Percentiles rank a stretch among this genome's conserved stretches.
Conservation (phyloP, 1,140 invertebrate genomes). For the Oryctes rhinoceros region DNA sequence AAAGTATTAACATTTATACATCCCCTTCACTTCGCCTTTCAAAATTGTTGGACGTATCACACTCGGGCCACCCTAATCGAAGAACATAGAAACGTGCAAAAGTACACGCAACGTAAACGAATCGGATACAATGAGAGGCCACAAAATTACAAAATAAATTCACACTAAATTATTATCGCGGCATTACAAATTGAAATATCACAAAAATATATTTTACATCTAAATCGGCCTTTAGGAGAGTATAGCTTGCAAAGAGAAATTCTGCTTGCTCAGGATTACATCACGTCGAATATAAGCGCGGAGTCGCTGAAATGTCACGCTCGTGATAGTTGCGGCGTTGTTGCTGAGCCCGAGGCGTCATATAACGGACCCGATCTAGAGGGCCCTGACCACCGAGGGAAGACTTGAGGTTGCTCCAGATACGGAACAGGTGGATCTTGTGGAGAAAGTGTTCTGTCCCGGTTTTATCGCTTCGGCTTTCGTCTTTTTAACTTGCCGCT, state of each 20-base stretch:
- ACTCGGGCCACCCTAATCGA: neutral
- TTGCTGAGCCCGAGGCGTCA: conserved; percentile 34
- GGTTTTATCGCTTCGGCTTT: conserved; percentile 17
- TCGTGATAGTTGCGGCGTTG: conserved; percentile 45
- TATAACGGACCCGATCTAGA: conserved; percentile 43
- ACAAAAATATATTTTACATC: conserved; percentile 41
- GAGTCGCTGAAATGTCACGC: conserved; percentile 43
- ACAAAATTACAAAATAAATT: conserved; percentile 11
- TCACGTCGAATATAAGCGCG: conserved; percentile 15
- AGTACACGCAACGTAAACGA: neutral
- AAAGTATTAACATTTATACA: conserved; percentile 23
- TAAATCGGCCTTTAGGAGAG: conserved; percentile 40
- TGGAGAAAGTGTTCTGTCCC: conserved; percentile 43
- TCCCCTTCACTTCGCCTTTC: conserved; percentile 37
- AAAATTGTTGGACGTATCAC: neutral
- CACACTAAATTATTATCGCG: conserved; percentile 39
- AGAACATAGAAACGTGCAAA: conserved; percentile 11
- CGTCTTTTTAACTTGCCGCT: conserved; percentile 21
- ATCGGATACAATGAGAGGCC: conserved; percentile 27
- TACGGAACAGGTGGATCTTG: conserved; percentile 45
- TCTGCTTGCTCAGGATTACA: conserved; percentile 34
- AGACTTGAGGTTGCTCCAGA: conserved; percentile 41
- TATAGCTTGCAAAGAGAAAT: conserved; percentile 26
- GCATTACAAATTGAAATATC: conserved; percentile 41
- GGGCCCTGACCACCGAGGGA: conserved; percentile 43